Percentiles rank a stretch among this genome's conserved stretches.
Conservation (phyloP, 2,888 invertebrate genomes). For the Atrina japonica region DNA sequence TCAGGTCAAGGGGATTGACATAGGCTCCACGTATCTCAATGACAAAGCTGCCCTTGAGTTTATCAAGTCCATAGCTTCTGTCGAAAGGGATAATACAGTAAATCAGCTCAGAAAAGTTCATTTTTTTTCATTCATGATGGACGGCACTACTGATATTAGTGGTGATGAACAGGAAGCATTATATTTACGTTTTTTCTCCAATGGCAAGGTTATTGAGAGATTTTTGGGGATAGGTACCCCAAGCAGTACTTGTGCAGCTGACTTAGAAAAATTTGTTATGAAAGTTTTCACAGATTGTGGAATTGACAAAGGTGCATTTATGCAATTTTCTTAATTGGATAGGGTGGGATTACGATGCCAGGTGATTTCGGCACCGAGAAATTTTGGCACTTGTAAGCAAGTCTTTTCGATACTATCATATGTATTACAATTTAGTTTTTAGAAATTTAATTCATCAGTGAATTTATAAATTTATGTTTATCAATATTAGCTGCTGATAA, state of each 20-base stretch:
- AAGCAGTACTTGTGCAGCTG: not conserved
- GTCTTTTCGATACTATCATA: too few relatives aligned
- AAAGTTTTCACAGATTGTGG: not conserved
- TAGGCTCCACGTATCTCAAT: conserved; percentile 41
- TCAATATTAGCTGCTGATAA: too few relatives aligned
- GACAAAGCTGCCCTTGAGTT: conserved; percentile 42
- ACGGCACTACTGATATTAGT: conserved; percentile 29
- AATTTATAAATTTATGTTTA: too few relatives aligned
- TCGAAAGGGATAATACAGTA: conserved; percentile 30
- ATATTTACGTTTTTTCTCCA: conserved; percentile 1
- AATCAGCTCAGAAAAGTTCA: conserved; percentile 4
- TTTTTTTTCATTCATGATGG: conserved; percentile 32
- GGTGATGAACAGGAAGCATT: conserved; percentile 29
- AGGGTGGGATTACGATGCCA: too few relatives aligned
- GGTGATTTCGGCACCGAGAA: too few relatives aligned
- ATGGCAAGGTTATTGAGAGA: conserved; percentile 3
- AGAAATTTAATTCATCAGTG: too few relatives aligned
- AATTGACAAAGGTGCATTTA: conserved; percentile 22
- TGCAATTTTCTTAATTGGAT: too few relatives aligned
- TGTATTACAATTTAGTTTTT: too few relatives aligned
- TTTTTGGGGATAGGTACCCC: conserved; percentile 13
- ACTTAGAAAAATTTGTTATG: conserved; percentile 8
- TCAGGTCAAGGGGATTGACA: conserved; percentile 31
- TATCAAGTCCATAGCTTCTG: conserved; percentile 25
- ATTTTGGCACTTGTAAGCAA: too few relatives aligned